Evolutionary conservation across 2,888 invertebrate species (phyloP), one percentile per base, ranked within the genome.

Genomic region (Hydropsyche betteni): DNA sequence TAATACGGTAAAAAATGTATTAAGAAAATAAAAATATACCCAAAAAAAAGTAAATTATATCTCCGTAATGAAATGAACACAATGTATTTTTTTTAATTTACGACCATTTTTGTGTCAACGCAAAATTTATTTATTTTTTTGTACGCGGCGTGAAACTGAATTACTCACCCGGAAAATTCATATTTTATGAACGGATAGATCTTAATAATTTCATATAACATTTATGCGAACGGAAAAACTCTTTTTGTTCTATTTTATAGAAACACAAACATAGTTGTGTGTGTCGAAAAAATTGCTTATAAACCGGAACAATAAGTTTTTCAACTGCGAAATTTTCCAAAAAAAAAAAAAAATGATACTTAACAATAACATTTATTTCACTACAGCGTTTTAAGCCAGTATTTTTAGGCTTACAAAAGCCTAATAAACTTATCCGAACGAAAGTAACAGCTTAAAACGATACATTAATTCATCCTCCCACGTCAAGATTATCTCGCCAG

Each of bases 121-220:
- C 36, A 12, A 64, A 58, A 64, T 64, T 64, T 64, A 64, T 64
- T 64, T 64, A 36, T 64, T 64, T 64, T 44, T 64, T 64, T 64
- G 36, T 36, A 64, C 64, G 64, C 64, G 64, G 64, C 64, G 64
- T 64, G 64, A 64, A 64, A 64, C 34, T 64, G 34, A 64, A 64
- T 64, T 64, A 64, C 64, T 64, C 64, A 34, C n/a, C 36, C 64
- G 64, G 64, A 64, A 64, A 64, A 64, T 58, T 58, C 58, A 58
- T 58, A 58, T 58, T 58, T 58, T 58, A 58, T 58, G 58, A 58
- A 8, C 16, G 58, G 24, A 58, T 24, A 24, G 58, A 58, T 58
- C 36, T 33, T 64, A 64, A 24, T 64, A 36, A 33, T 33, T 36
- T 64, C 36, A n/a, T 36, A n/a, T 64, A 64, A 12, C 12, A 34